Evolutionary conservation across 1,140 invertebrate genomes (phyloP), one percentile per base, ranked within the genome.

Genomic region (Calycopis cecrops): DNA sequence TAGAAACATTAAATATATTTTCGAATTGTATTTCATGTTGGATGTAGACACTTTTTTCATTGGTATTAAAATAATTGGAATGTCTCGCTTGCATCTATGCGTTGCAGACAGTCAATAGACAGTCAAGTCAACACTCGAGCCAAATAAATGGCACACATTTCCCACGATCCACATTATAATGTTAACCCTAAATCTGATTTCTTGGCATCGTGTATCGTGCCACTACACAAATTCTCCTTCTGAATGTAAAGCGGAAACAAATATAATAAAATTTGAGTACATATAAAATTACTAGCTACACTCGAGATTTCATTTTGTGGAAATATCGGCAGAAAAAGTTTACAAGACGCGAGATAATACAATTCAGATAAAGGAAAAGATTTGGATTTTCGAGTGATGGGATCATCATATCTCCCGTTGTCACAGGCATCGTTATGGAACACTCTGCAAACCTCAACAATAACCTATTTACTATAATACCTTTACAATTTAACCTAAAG

Each of bases 181-280:
- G 40, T 6, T 44, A 44, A 44, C 40, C 4, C 12, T 44, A 44
- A 18, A 44, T 44, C 9, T 44, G 40, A 44, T 16, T 17, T 9
- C 40, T 44, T 44, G 40, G 40, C 40, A 44, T 44, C 14, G 40
- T 44, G 14, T 44, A 44, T 40, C 16, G 4, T 3, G n/a, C 17
- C 6, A 17, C 9, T 16, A 16, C 40, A 9, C 16, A 16, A 16
- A 44, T 17, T 44, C 40, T 17, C 14, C 17, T 16, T 44, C 40
- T 12, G 6, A 40, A 11, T 14, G 38, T 14, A 6, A 40, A 40
- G 11, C 6, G 4, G n/a, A 40, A 12, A 40, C n/a, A 4, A 12
- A n/a, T 14, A 40, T 40, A 12, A 4, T 14, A 11, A 12, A 40
- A 12, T 40, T n/a, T n/a, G n/a, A n/a, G 14, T 12, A 40, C 38